Conservation (phyloP, 2,797 vertebrate species). For the Pangasius krempfi region DNA sequence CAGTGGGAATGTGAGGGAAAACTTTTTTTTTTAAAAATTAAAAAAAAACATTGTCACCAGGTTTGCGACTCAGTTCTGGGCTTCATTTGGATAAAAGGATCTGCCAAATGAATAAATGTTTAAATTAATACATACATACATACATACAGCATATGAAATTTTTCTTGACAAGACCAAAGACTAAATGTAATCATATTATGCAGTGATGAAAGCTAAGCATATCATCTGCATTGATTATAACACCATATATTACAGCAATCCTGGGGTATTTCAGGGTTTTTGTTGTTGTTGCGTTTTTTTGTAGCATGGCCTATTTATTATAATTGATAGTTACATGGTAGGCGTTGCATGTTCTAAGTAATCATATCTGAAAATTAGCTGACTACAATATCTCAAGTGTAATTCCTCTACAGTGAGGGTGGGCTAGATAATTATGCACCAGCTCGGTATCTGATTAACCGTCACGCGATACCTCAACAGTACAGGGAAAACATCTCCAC, state of each 20-base stretch:
- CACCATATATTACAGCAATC: background rate
- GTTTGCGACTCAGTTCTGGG: background rate
- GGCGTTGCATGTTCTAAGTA: slow-evolving; percentile 3
- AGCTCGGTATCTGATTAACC: slow-evolving; percentile 54
- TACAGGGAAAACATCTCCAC: slow-evolving; percentile 51
- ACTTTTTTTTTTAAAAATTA: background rate
- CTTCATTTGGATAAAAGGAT: background rate
- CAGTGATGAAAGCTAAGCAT: background rate
- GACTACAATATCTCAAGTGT: slow-evolving; percentile 20
- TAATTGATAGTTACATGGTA: slow-evolving; percentile 34
- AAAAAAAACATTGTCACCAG: background rate
- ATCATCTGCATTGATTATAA: background rate
- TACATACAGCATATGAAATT: background rate
- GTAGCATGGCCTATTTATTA: slow-evolving; percentile 13
- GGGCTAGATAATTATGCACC: slow-evolving; percentile 56
- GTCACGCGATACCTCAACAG: slow-evolving; percentile 27
- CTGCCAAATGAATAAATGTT: background rate
- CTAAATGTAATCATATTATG: background rate
- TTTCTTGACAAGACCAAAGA: background rate
- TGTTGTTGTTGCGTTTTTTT: background rate
- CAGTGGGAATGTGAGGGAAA: background rate
- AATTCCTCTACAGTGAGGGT: slow-evolving; percentile 25
- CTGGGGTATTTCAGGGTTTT: background rate
- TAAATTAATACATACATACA: background rate
- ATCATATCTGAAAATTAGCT: slow-evolving; percentile 22